Evolutionary conservation across 2,113 vertebrate genomes (phyloP).

Genomic region (Zapus hudsonius): DNA sequence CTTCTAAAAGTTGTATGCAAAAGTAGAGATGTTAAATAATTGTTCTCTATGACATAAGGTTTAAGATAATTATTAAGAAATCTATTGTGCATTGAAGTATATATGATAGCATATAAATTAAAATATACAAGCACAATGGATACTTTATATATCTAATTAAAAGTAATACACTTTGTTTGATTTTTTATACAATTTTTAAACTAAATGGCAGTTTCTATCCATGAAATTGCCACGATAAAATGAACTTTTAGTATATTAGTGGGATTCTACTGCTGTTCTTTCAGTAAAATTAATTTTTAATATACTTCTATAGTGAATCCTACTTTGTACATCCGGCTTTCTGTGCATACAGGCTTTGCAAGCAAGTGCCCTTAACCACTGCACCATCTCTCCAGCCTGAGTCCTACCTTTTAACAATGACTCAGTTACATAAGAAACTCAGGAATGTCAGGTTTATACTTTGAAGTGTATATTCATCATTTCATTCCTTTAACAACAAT

Average conservation of each 20-base stretch:
- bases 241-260: conserved; percentile 15
- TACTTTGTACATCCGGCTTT: background rate
- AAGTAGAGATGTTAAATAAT: background rate
- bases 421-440: background rate
- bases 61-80: conserved; percentile 42
- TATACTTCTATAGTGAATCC: background rate
- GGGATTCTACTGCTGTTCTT: background rate
- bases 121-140: background rate
- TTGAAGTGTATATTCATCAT: background rate
- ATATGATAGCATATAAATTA: background rate
- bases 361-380: no score
- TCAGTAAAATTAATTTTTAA: background rate
- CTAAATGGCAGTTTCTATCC: background rate
- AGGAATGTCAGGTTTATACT: background rate
- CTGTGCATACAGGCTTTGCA: no score
- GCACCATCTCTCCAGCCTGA: no score
- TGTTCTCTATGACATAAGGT: background rate
- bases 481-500: background rate
- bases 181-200: conserved; percentile 16
- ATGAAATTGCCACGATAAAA: conserved; percentile 39
- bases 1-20: background rate
- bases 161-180: background rate
- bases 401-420: background rate
- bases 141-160: background rate
- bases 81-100: conserved; percentile 15